These are phyloP conservation scores for Trisateles emortualis DNA, from an alignment of 2,888 invertebrate species.

Conservation along the genomic window DNA sequence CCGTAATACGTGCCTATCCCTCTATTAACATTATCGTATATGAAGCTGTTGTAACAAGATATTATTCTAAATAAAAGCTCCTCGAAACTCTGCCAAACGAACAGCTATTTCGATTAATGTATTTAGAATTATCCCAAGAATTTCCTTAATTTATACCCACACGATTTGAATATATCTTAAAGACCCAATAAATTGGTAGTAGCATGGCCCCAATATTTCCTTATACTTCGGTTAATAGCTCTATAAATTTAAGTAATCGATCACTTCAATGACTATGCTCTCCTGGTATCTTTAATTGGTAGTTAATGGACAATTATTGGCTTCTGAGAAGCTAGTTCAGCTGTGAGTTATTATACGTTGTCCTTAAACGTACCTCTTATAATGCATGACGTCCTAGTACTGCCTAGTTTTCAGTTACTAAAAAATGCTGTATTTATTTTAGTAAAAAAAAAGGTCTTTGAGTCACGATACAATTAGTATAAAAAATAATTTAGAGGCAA, in stretches of 20 bases:
- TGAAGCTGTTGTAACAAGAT: not conserved
- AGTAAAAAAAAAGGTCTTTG: too few relatives aligned
- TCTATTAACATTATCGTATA: not conserved
- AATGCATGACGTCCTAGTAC: too few relatives aligned
- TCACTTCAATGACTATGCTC: conserved; percentile 47
- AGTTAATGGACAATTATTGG: conserved; percentile 53
- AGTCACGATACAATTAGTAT: too few relatives aligned
- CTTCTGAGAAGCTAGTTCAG: conserved; percentile 24
- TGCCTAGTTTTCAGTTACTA: too few relatives aligned
- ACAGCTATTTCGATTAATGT: not conserved
- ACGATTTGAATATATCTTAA: conserved; percentile 13
- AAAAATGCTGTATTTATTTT: too few relatives aligned
- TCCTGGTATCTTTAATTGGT: conserved; percentile 60
- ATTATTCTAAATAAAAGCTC: not conserved
- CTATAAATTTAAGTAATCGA: conserved; percentile 51
- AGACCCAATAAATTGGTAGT: conserved; percentile 26
- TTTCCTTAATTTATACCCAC: conserved; percentile 15
- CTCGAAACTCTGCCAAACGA: not conserved
- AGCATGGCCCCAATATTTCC: conserved; percentile 26
- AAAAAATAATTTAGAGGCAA: too few relatives aligned
- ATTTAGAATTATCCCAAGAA: conserved; percentile 14
- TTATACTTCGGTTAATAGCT: conserved; percentile 34
- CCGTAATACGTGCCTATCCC: too few relatives aligned
- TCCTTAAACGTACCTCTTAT: conserved; percentile 2
- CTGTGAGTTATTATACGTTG: conserved; percentile 20